Evolutionary conservation across 2,888 invertebrate species (phyloP).

Genomic region (Eretmocerus hayati): DNA sequence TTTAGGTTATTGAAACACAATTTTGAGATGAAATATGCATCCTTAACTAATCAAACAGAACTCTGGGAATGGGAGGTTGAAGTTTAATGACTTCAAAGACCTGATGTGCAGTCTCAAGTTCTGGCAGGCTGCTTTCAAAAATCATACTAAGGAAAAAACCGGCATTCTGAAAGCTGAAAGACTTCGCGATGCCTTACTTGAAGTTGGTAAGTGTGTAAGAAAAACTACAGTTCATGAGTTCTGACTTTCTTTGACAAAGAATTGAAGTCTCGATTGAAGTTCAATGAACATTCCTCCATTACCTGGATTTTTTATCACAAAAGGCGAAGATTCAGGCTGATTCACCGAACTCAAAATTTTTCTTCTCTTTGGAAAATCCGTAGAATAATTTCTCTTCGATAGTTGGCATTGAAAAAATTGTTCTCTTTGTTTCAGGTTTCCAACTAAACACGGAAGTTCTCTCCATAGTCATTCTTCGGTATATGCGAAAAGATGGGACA

Average conservation of each 20-base stretch:
- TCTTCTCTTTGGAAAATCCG: not conserved
- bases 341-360: no score
- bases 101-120: conserved; percentile 85
- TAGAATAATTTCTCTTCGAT: not conserved
- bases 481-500: conserved; percentile 89
- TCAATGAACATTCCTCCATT: not conserved
- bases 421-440: conserved; percentile 53
- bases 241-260: not conserved
- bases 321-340: no score
- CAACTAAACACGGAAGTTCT: conserved; percentile 78
- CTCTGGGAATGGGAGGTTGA: conserved; percentile 71
- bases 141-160: conserved; percentile 83
- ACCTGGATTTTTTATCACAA: not conserved
- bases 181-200: conserved; percentile 72
- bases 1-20: no score
- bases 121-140: conserved; percentile 86
- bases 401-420: not conserved
- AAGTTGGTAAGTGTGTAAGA: conserved; percentile 59
- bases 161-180: conserved; percentile 83
- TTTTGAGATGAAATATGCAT: conserved; percentile 9
- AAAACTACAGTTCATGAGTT: not conserved
- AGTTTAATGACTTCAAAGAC: conserved; percentile 81
- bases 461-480: conserved; percentile 73
- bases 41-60: conserved; percentile 50
- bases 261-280: not conserved